Percentiles rank a stretch among this genome's conserved stretches.
phyloP scores from a whole-genome alignment of 30 jellyfish, hydroid and myxozoan species.

The Morbakka virulenta region DNA sequence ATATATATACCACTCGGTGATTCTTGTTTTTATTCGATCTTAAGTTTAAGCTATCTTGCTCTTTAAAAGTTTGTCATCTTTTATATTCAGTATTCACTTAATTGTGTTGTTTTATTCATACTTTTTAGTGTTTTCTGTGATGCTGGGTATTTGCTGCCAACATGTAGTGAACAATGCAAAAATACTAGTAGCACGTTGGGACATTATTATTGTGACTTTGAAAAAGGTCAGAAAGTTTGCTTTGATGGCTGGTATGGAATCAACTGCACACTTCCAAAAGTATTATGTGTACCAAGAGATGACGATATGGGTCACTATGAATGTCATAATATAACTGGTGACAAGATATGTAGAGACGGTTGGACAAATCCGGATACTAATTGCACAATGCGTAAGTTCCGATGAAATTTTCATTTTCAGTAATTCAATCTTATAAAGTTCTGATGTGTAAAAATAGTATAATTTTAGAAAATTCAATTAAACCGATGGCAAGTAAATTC shows the following conservation, averaged over 20 bases:
- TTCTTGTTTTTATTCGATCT: no score
- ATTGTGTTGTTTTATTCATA: no score
- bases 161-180: constrained; percentile 51
- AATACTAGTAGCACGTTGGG: constrained; percentile 28
- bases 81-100: no score
- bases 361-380: constrained; percentile 43
- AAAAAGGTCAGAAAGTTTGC: constrained; percentile 53
- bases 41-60: no score
- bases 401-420: no score
- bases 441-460: no score
- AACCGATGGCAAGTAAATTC: no score
- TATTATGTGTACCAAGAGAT: constrained; percentile 33
- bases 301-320: constrained; percentile 46
- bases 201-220: constrained; percentile 58
- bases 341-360: constrained; percentile 51
- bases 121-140: constrained; percentile 51
- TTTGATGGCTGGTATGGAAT: constrained; percentile 63
- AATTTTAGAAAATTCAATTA: no score
- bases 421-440: no score
- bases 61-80: no score
- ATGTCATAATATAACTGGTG: constrained; percentile 51
- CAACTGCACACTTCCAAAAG: constrained; percentile 17
- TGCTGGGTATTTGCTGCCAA: constrained; percentile 29
- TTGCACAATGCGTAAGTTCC: constrained; percentile 55
- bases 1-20: no score